Evolutionary conservation across 2,113 vertebrate species (phyloP), one percentile per base, ranked within the genome.

Genomic region (Entomyzon cyanotis): DNA sequence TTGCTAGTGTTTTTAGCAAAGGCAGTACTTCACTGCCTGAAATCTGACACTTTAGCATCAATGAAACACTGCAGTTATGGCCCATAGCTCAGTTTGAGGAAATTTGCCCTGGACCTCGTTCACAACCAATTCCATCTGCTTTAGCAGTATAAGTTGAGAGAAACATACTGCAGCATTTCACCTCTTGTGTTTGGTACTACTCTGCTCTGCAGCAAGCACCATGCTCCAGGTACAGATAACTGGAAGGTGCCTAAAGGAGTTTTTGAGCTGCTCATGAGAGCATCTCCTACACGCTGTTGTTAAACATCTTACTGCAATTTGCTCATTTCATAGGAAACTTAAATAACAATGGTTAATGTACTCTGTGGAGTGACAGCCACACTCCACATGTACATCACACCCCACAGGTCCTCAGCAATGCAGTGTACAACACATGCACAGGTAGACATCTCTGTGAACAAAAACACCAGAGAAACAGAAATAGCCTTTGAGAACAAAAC

Each of bases 341-440:
- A 70, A 87, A 17, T n/a, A 50, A 25, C 7, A 52, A 77, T 8
- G 18, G 12, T 75, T 58, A 25, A 37, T 39, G 11, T 16, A 25
- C 3, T 59, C 10, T 17, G 42, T 46, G 42, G n/a, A 85, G 46
- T 42, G 25, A 63, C 60, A 79, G 28, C 20, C 42, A 46, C 1
- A 1, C 7, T 55, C 39, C 42, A 4, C 3, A 7, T 5, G 13
- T 22, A 14, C 0, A 0, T 53, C 13, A 15, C 6, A 18, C 12
- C 41, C 30, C 37, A 35, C 6, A 18, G 18, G 14, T 46, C 24
- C 39, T 41, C 46, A 78, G 33, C 42, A 82, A 41, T 3, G 9
- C 22, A 11, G 5, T 8, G 20, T 18, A 37, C 33, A 16, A 39
- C 7, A 47, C 30, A 41, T 1, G 3, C 8, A 31, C 2, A 0